Percentiles rank a stretch among this genome's conserved stretches.
These are phyloP conservation scores for Pterostichus niger DNA, from an alignment of 2,888 invertebrate species.

Conservation along the genomic window DNA sequence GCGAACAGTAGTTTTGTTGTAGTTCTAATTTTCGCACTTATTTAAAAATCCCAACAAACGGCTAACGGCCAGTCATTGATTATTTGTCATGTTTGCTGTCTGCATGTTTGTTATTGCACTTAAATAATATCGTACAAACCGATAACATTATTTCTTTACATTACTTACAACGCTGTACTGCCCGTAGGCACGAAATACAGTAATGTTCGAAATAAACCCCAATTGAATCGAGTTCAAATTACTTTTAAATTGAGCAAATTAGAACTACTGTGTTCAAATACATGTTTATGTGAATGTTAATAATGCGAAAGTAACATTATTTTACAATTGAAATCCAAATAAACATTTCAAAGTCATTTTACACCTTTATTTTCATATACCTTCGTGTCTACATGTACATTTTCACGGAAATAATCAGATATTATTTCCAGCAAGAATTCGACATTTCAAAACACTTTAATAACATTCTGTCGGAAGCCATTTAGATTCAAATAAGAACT, in stretches of 20 bases:
- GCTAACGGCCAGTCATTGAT: too few relatives aligned
- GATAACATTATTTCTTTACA: too few relatives aligned
- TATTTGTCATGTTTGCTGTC: too few relatives aligned
- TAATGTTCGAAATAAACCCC: conserved; percentile 6
- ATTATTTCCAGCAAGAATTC: not conserved
- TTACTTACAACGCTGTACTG: not conserved
- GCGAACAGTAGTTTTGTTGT: too few relatives aligned
- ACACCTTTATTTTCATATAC: conserved; percentile 20
- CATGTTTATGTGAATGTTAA: not conserved
- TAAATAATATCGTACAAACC: too few relatives aligned
- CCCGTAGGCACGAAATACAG: not conserved
- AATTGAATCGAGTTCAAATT: conserved; percentile 21
- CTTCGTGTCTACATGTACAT: not conserved
- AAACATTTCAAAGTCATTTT: conserved; percentile 16
- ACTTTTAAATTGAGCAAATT: conserved; percentile 32
- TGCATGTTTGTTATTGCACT: too few relatives aligned
- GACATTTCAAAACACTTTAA: not conserved
- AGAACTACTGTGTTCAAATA: conserved; percentile 9
- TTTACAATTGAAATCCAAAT: not conserved
- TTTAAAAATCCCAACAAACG: too few relatives aligned
- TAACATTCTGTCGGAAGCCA: conserved; percentile 7
- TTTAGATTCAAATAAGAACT: conserved; percentile 5
- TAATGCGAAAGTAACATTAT: not conserved
- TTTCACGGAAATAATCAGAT: not conserved
- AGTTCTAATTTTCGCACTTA: too few relatives aligned